These are phyloP conservation scores for Gasteruption jaculator DNA, from an alignment of 2,888 invertebrate genomes.

Conservation along the genomic window DNA sequence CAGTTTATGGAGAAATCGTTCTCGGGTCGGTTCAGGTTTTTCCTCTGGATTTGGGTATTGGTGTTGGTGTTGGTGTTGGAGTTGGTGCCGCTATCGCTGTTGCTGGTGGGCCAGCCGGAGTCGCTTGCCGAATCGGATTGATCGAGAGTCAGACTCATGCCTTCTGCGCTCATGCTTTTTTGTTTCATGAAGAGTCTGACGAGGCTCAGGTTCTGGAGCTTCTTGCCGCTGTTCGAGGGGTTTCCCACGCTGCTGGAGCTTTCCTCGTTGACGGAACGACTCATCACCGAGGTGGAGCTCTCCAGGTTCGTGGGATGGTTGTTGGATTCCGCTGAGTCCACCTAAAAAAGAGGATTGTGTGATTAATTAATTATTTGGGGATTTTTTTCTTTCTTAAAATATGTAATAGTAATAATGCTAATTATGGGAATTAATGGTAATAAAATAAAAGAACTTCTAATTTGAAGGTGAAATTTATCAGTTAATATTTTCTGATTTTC, in stretches of 20 bases:
- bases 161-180: slow-evolving; percentile 77
- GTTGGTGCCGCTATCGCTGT: slow-evolving; percentile 60
- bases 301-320: slow-evolving; percentile 39
- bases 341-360: slow-evolving; percentile 29
- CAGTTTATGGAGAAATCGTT: slow-evolving; percentile 48
- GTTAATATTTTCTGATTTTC: no score
- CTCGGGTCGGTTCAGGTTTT: slow-evolving; percentile 34
- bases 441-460: background rate
- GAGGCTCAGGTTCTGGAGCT: slow-evolving; percentile 73
- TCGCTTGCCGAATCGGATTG: slow-evolving; percentile 67
- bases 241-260: slow-evolving; percentile 43
- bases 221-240: slow-evolving; percentile 35
- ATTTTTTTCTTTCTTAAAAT: slow-evolving; percentile 1
- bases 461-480: background rate
- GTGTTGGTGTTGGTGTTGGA: slow-evolving; percentile 44
- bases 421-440: background rate
- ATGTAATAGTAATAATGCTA: background rate
- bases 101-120: slow-evolving; percentile 68
- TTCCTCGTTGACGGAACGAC: slow-evolving; percentile 44
- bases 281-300: slow-evolving; percentile 42
- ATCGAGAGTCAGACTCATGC: slow-evolving; percentile 67
- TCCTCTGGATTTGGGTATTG: slow-evolving; percentile 38
- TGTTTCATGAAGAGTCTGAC: slow-evolving; percentile 88
- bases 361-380: background rate
- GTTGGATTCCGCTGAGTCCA: slow-evolving; percentile 46